These are phyloP conservation scores for Enteromius anoplus DNA, from an alignment of 2,797 vertebrate species.

Conservation along the genomic window DNA sequence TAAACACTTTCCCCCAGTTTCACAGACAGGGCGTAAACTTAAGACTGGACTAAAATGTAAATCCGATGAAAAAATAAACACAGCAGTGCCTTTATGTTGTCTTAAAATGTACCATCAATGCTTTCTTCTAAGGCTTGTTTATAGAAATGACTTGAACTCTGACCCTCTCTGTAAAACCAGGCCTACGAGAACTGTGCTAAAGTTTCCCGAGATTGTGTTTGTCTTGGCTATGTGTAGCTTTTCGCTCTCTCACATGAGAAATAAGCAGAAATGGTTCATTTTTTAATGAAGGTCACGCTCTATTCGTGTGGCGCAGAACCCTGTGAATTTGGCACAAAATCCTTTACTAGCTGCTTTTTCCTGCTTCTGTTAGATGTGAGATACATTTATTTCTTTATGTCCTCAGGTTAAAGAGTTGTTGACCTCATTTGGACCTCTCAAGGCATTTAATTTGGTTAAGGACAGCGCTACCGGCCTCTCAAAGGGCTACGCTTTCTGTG, in stretches of 20 bases:
- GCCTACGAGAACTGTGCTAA: not conserved
- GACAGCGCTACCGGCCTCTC: slow-evolving; percentile 94
- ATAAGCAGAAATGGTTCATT: not conserved
- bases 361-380: not conserved
- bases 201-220: not conserved
- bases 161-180: too few relatives aligned
- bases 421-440: slow-evolving; percentile 92
- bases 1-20: not conserved
- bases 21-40: too few relatives aligned
- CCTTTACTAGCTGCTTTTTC: too few relatives aligned
- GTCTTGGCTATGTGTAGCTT: not conserved
- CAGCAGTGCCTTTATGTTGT: too few relatives aligned
- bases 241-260: not conserved
- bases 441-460: slow-evolving; percentile 95
- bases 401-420: slow-evolving; percentile 90
- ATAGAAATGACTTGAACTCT: too few relatives aligned
- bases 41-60: too few relatives aligned
- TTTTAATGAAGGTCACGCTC: not conserved
- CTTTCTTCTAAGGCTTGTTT: too few relatives aligned
- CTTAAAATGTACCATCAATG: too few relatives aligned
- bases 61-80: too few relatives aligned
- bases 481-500: slow-evolving; percentile 96
- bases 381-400: slow-evolving; percentile 22
- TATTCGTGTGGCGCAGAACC: not conserved
- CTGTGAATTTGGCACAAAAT: not conserved